These are phyloP conservation scores for Pissodes strobi DNA, from an alignment of 1,140 invertebrate species.

Conservation along the genomic window DNA sequence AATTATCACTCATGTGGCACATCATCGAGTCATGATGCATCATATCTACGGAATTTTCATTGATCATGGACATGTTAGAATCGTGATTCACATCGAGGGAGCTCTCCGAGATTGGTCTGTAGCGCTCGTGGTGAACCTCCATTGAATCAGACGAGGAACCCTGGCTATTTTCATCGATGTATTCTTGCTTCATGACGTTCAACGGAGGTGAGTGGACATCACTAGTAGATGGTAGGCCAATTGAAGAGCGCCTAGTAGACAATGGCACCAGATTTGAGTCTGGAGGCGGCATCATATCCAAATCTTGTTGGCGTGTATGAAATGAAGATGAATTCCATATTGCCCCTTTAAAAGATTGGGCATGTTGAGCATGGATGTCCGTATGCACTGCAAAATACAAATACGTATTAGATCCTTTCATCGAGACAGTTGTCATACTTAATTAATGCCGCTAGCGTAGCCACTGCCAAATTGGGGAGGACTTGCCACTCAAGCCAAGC, in stretches of 20 bases:
- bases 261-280: slow-evolving; percentile 59
- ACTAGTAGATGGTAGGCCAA: slow-evolving; percentile 50
- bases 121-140: slow-evolving; percentile 44
- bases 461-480: slow-evolving; percentile 54
- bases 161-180: slow-evolving; percentile 71
- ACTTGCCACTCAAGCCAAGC: slow-evolving; percentile 53
- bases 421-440: slow-evolving; percentile 34
- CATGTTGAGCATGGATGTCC: slow-evolving; percentile 39
- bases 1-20: slow-evolving; percentile 56
- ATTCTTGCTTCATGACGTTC: slow-evolving; percentile 68
- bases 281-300: slow-evolving; percentile 67
- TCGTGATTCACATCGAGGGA: slow-evolving; percentile 56
- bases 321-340: slow-evolving; percentile 50
- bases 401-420: slow-evolving; percentile 43
- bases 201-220: slow-evolving; percentile 55
- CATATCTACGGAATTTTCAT: slow-evolving; percentile 58
- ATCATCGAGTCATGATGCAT: slow-evolving; percentile 44
- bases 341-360: slow-evolving; percentile 52
- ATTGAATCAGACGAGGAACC: slow-evolving; percentile 58
- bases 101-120: slow-evolving; percentile 53
- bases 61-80: slow-evolving; percentile 55
- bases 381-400: slow-evolving; percentile 53
- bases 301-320: slow-evolving; percentile 57
- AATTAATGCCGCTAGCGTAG: slow-evolving; percentile 53
- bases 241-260: slow-evolving; percentile 61